Conservation (phyloP, 2,797 vertebrate genomes). For the Arrhamphus sclerolepis region DNA sequence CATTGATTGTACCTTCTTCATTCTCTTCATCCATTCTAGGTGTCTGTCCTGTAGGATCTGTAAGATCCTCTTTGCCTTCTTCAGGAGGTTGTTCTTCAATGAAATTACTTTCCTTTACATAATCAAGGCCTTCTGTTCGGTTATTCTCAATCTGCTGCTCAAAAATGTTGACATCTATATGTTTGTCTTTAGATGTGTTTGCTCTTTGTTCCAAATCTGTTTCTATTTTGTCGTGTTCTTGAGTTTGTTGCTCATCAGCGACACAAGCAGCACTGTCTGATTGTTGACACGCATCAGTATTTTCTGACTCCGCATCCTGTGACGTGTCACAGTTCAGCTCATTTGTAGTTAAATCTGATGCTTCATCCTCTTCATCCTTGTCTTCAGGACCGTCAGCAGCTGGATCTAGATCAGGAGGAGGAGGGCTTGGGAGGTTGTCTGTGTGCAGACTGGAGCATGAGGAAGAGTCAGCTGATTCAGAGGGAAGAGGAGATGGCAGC, state of each 20-base stretch:
- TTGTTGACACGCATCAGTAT: constrained; percentile 19
- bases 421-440: constrained; percentile 5
- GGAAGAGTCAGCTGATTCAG: constrained; percentile 12
- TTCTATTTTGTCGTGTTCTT: constrained; percentile 11
- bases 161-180: constrained; percentile 11
- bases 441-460: not conserved
- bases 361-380: constrained; percentile 24
- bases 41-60: constrained; percentile 3
- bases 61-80: constrained; percentile 6
- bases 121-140: constrained; percentile 13
- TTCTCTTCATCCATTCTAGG: constrained; percentile 5
- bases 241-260: constrained; percentile 18
- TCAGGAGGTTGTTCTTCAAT: constrained; percentile 13
- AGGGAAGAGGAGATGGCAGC: constrained; percentile 16
- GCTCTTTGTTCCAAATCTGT: constrained; percentile 17
- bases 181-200: not conserved
- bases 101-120: constrained; percentile 14
- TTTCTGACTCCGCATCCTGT: constrained; percentile 16
- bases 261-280: constrained; percentile 11
- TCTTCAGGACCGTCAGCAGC: constrained; percentile 4
- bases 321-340: constrained; percentile 18
- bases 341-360: constrained; percentile 9
- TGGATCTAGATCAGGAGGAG: constrained; percentile 8
- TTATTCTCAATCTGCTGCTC: constrained; percentile 1
- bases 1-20: constrained; percentile 8